Evolutionary conservation across 2,113 vertebrate species (phyloP).

Genomic region (Upupa epops): DNA sequence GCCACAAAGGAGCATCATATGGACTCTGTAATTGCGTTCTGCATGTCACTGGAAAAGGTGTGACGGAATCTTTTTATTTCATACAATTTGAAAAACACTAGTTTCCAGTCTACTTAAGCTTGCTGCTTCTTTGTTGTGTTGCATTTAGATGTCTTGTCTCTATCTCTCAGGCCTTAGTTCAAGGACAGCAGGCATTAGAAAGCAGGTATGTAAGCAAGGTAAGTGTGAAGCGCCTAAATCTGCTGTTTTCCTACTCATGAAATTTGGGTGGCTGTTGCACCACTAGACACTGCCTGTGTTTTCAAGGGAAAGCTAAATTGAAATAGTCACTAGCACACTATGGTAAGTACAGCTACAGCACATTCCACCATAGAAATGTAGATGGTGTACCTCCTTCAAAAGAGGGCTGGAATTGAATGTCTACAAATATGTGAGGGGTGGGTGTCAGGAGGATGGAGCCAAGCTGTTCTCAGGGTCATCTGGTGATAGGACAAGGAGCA

Average conservation of each 20-base stretch:
- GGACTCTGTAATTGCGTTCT: accelerated
- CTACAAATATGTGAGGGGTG: too few relatives aligned
- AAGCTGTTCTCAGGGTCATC: too few relatives aligned
- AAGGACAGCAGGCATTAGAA: background rate
- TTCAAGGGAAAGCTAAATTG: constrained; percentile 5
- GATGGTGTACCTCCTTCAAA: background rate
- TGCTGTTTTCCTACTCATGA: constrained; percentile 9
- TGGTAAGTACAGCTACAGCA: background rate
- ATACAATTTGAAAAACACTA: background rate
- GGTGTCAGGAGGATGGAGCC: too few relatives aligned
- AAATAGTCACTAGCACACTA: background rate
- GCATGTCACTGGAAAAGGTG: background rate
- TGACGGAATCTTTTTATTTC: background rate
- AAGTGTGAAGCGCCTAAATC: background rate
- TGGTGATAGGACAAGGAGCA: too few relatives aligned
- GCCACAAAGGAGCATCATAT: background rate
- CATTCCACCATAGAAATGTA: background rate
- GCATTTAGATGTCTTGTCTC: background rate
- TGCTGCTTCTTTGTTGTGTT: background rate
- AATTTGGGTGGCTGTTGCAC: constrained; percentile 21
- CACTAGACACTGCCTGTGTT: background rate
- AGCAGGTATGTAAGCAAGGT: too few relatives aligned
- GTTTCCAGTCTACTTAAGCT: background rate
- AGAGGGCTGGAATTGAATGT: background rate
- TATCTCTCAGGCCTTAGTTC: background rate